Conservation (phyloP, 2,113 vertebrate genomes). For the Nerophis ophidion region DNA sequence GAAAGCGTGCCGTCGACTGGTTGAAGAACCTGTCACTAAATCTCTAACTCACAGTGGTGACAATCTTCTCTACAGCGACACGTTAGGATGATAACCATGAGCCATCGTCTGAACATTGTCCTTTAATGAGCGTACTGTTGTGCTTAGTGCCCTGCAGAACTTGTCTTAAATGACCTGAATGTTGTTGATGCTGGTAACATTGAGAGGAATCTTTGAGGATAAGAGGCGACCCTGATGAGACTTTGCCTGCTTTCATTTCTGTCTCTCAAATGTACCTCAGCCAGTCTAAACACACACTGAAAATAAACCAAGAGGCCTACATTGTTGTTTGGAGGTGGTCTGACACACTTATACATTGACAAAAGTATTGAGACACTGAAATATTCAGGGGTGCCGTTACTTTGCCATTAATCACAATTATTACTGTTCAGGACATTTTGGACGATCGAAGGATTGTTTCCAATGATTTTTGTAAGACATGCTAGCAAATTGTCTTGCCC, state of each 20-base stretch:
- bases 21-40: neutral
- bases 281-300: slow-evolving; percentile 6
- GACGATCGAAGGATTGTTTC: no score
- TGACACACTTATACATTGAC: neutral
- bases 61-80: neutral
- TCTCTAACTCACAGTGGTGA: slow-evolving; percentile 4
- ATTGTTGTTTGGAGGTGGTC: neutral
- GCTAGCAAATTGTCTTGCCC: no score
- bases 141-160: neutral
- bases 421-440: no score
- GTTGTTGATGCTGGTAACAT: slow-evolving; percentile 3
- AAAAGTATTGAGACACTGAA: no score
- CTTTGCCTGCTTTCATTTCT: slow-evolving; percentile 3
- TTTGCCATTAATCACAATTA: no score
- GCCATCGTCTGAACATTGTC: neutral
- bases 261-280: neutral
- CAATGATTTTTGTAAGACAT: no score
- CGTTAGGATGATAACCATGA: neutral
- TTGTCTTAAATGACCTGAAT: neutral
- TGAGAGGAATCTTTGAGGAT: slow-evolving; percentile 10
- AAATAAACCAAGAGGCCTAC: slow-evolving; percentile 1
- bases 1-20: neutral
- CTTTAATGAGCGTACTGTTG: neutral
- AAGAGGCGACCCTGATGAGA: slow-evolving; percentile 1
- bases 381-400: no score